phyloP scores from a whole-genome alignment of 2,797 vertebrate species.

The Oophaga sylvatica region DNA sequence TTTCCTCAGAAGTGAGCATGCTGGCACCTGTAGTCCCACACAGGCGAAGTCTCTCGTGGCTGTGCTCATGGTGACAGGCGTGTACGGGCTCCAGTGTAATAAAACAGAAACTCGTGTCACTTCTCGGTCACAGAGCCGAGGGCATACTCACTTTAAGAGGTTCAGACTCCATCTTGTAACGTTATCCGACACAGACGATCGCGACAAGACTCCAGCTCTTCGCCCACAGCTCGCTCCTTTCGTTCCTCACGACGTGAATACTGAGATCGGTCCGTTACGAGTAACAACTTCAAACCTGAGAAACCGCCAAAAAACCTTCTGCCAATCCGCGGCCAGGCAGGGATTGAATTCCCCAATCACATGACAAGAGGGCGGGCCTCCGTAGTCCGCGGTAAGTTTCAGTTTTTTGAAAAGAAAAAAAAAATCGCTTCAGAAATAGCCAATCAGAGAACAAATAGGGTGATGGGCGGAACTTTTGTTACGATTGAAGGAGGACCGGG shows the following conservation, averaged over 20 bases:
- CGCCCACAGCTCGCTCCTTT: neutral
- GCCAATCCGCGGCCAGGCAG: rapidly evolving
- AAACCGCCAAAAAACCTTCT: neutral
- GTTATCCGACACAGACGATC: neutral
- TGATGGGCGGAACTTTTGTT: neutral
- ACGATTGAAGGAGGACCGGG: neutral
- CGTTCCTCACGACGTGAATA: neutral
- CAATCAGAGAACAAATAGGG: neutral
- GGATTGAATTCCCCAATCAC: constrained; percentile 29
- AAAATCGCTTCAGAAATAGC: neutral
- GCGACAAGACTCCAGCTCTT: neutral
- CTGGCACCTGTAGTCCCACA: neutral
- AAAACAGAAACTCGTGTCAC: too few species aligned
- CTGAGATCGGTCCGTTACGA: neutral
- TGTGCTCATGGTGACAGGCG: neutral
- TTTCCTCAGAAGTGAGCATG: neutral
- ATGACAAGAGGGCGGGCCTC: neutral
- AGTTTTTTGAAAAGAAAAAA: too few species aligned
- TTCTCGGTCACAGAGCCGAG: neutral
- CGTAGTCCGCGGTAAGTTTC: neutral
- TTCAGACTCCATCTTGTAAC: constrained; percentile 33
- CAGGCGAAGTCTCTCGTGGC: neutral
- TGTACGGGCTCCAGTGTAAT: neutral
- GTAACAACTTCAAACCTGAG: constrained; percentile 8
- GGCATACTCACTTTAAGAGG: constrained; percentile 16